Conservation (phyloP, 1,140 invertebrate species). For the Coptotermes formosanus region DNA sequence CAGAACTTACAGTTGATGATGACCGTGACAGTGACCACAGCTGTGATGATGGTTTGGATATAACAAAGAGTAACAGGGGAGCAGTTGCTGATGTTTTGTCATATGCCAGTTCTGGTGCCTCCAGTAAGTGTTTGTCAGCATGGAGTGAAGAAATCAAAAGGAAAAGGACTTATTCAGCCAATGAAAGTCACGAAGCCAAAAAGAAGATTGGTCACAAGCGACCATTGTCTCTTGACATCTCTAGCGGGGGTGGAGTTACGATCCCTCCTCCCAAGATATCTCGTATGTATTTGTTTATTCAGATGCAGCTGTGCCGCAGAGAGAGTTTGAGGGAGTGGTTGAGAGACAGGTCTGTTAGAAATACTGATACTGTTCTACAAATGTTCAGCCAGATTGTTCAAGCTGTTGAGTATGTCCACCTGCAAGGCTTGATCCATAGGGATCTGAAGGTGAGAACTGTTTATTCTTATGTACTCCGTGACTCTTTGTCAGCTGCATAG, state of each 20-base stretch:
- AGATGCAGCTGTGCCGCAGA: conserved; percentile 93
- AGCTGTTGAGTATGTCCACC: conserved; percentile 94
- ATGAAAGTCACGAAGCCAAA: background rate
- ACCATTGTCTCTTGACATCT: conserved; percentile 26
- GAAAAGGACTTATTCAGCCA: background rate
- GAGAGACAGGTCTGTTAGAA: conserved; percentile 47
- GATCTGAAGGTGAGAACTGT: conserved; percentile 77
- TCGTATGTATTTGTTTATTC: conserved; percentile 85
- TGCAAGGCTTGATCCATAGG: conserved; percentile 86
- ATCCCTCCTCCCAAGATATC: background rate
- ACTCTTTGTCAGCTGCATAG: too few species aligned
- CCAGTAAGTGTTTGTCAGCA: background rate
- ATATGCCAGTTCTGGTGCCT: background rate
- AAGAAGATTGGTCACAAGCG: conserved; percentile 11
- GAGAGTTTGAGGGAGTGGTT: conserved; percentile 92
- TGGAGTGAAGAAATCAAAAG: background rate
- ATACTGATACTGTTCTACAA: conserved; percentile 58
- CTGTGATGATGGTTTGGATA: background rate
- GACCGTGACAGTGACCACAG: background rate
- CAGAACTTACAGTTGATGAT: background rate
- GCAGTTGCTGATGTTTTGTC: background rate
- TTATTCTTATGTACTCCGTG: background rate
- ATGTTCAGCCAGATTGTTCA: conserved; percentile 92
- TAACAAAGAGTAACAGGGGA: background rate
- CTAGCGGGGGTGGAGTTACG: background rate